Evolutionary conservation across 1,140 invertebrate species (phyloP).

Genomic region (Phortica variegata): DNA sequence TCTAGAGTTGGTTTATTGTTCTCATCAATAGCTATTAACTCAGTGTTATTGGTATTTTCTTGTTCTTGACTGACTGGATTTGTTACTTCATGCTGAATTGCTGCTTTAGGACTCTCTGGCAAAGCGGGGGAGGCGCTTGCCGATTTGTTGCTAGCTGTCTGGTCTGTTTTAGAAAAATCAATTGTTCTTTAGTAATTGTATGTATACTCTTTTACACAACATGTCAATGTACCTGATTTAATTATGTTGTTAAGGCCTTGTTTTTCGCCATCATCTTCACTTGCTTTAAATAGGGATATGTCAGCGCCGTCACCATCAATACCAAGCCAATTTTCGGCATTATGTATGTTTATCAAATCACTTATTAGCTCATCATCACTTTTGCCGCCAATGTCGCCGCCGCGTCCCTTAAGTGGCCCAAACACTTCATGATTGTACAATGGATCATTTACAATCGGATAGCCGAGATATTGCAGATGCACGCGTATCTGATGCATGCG

Average conservation of each 20-base stretch:
- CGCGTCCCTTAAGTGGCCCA: conserved; percentile 87
- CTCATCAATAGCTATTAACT: too few relatives aligned
- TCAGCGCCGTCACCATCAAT: conserved; percentile 88
- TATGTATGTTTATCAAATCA: conserved; percentile 88
- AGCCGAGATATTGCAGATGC: conserved; percentile 82
- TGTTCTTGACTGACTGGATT: too few relatives aligned
- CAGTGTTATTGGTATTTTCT: too few relatives aligned
- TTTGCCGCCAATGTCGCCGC: conserved; percentile 87
- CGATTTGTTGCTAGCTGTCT: too few relatives aligned
- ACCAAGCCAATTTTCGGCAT: conserved; percentile 90
- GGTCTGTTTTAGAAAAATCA: too few relatives aligned
- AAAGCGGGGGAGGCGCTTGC: too few relatives aligned
- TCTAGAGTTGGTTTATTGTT: too few relatives aligned
- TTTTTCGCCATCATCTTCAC: conserved; percentile 63
- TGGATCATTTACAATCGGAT: conserved; percentile 96
- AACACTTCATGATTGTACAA: conserved; percentile 93
- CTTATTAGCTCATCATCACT: conserved; percentile 86
- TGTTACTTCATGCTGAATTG: too few relatives aligned
- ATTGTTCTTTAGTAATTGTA: too few relatives aligned
- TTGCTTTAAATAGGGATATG: conserved; percentile 71
- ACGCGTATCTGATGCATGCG: conserved; percentile 99
- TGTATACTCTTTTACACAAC: too few relatives aligned
- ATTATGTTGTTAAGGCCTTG: conserved; percentile 21
- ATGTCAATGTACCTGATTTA: too few relatives aligned
- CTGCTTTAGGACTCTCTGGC: too few relatives aligned